Conservation (phyloP, 2,113 vertebrate genomes). For the Triplophysa siluroides region DNA sequence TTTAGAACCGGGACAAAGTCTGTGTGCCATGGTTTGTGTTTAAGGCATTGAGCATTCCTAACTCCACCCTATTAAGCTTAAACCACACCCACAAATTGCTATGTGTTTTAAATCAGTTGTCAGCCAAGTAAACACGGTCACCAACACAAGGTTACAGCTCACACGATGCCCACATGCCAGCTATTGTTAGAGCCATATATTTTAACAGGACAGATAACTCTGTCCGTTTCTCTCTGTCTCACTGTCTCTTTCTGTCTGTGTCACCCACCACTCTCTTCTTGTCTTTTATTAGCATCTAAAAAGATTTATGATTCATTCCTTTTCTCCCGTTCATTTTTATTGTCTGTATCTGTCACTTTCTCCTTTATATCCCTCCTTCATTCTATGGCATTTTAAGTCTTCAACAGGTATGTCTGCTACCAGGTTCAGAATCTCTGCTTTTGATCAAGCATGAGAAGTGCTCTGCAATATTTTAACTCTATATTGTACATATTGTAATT, state of each 20-base stretch:
- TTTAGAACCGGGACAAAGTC: neutral
- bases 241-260: constrained; percentile 2
- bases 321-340: constrained; percentile 8
- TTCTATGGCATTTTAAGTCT: constrained; percentile 25
- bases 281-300: constrained; percentile 38
- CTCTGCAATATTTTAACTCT: constrained; percentile 25
- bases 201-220: constrained; percentile 58
- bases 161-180: constrained; percentile 55
- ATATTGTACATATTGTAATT: neutral
- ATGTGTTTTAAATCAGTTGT: constrained; percentile 57
- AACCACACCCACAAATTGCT: neutral
- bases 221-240: constrained; percentile 27
- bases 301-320: constrained; percentile 16
- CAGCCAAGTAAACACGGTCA: constrained; percentile 55
- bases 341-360: constrained; percentile 20
- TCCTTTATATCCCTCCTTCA: constrained; percentile 2
- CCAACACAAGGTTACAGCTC: constrained; percentile 60
- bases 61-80: constrained; percentile 23
- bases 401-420: constrained; percentile 23
- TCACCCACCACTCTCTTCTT: neutral
- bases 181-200: constrained; percentile 72
- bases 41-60: constrained; percentile 34
- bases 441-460: constrained; percentile 39
- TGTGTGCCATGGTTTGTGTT: neutral
- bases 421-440: neutral